Evolutionary conservation across 2,797 vertebrate genomes (phyloP), one percentile per base, ranked within the genome.

Genomic region (Channa striata): DNA sequence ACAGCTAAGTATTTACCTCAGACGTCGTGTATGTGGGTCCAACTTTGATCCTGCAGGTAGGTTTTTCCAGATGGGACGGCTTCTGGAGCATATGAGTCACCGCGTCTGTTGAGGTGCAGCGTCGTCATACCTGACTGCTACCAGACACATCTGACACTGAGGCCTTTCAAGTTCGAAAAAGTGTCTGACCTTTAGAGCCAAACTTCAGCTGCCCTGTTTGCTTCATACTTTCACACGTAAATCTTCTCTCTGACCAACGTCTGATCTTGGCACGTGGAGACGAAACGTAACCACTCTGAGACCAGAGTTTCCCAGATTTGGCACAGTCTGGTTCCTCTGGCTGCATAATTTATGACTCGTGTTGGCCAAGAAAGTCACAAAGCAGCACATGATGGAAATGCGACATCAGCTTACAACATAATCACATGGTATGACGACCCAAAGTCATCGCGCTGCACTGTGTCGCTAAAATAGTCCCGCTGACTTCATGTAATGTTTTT

Each of bases 21-120:
- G 40, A 78, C 78, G 39, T 21, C 67, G 48, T 73, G 52, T 68
- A 66, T 76, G 71, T 85, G 82, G 67, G 49, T 77, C 74, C 81
- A 19, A 42, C 63, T 64, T 37, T 74, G 20, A 72, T 68, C 67
- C 74, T 72, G 9, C 68, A 74, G 77, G 60, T 88, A 54, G 57
- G 51, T 80, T 83, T 78, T 84, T 91, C 93, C 93, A 93, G 91
- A 91, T 93, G 93, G 81, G 68, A 52, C 76, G 5, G 49, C 68
- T 72, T 67, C 77, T 76, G 80, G 62, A 69, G 60, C 2, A 68
- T 49, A 54, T 94, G 93, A 95, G 74, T 94, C 93, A 94, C 25
- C 13, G 1, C 0, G 72, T 82, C 80, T 83, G 76, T 34, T 52
- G 74, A 87, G 82, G 90, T 78, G 30, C 76, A 52, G 52, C 62